These are phyloP conservation scores for Urechis unicinctus DNA, from an alignment of 2,888 invertebrate genomes.

Conservation along the genomic window DNA sequence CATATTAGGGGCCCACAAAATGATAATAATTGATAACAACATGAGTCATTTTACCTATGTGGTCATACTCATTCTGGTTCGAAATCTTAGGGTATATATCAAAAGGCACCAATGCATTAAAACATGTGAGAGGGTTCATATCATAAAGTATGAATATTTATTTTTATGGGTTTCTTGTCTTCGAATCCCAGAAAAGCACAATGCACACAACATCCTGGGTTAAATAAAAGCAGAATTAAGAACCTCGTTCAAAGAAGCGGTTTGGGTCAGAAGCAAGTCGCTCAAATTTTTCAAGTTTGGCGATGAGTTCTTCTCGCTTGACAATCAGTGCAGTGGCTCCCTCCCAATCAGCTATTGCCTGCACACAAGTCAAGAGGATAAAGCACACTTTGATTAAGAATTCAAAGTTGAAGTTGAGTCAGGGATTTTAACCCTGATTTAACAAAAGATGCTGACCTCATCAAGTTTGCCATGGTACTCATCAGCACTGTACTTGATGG, in stretches of 20 bases:
- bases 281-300: slow-evolving; percentile 47
- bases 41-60: too few relatives aligned
- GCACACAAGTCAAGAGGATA: slow-evolving; percentile 1
- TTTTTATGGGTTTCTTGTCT: too few relatives aligned
- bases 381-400: neutral
- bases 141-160: too few relatives aligned
- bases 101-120: too few relatives aligned
- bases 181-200: too few relatives aligned
- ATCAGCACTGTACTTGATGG: slow-evolving; percentile 48
- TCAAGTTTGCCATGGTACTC: slow-evolving; percentile 31
- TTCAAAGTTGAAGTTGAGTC: neutral
- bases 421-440: neutral
- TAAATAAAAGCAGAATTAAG: neutral
- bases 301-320: slow-evolving; percentile 40
- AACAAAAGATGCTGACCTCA: slow-evolving; percentile 27
- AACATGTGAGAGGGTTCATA: too few relatives aligned
- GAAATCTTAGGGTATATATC: too few relatives aligned
- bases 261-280: slow-evolving; percentile 48
- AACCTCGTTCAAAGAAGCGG: slow-evolving; percentile 47
- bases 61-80: too few relatives aligned
- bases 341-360: slow-evolving; percentile 48
- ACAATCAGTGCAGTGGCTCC: slow-evolving; percentile 35
- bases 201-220: neutral
- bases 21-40: too few relatives aligned
- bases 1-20: too few relatives aligned